Percentiles rank a stretch among this genome's conserved stretches.
Conservation (phyloP, 2,113 vertebrate species). For the Amphiprion ocellaris region DNA sequence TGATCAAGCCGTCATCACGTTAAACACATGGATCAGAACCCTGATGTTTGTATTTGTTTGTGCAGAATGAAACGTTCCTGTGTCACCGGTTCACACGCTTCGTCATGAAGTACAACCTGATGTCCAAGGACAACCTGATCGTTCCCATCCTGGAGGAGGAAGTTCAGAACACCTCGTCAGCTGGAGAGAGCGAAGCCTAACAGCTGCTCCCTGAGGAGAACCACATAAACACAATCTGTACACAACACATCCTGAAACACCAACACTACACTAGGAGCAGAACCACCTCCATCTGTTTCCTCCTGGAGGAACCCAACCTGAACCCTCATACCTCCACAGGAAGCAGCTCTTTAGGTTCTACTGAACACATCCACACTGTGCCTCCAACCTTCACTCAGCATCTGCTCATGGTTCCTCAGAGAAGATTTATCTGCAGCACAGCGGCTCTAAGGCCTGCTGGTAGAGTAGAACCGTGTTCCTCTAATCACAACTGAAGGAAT, state of each 20-base stretch:
- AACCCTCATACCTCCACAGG: no score
- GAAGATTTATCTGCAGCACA: no score
- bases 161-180: conserved; percentile 91
- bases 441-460: no score
- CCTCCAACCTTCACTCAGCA: no score
- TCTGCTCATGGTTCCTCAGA: no score
- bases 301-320: no score
- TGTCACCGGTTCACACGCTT: conserved; percentile 99
- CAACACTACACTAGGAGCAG: conserved; percentile 33
- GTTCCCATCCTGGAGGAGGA: conserved; percentile 99
- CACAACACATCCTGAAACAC: conserved; percentile 13
- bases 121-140: conserved; percentile 99
- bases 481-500: no score
- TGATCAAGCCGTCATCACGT: no score
- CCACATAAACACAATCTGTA: conserved; percentile 37
- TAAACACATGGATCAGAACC: no score
- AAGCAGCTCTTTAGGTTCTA: not conserved
- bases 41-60: not conserved
- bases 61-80: conserved; percentile 97
- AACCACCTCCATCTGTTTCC: no score
- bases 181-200: conserved; percentile 98
- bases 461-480: no score
- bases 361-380: not conserved
- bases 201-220: conserved; percentile 55
- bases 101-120: conserved; percentile 99